phyloP scores from a whole-genome alignment of 2,113 vertebrate species.

The Sturnira hondurensis region DNA sequence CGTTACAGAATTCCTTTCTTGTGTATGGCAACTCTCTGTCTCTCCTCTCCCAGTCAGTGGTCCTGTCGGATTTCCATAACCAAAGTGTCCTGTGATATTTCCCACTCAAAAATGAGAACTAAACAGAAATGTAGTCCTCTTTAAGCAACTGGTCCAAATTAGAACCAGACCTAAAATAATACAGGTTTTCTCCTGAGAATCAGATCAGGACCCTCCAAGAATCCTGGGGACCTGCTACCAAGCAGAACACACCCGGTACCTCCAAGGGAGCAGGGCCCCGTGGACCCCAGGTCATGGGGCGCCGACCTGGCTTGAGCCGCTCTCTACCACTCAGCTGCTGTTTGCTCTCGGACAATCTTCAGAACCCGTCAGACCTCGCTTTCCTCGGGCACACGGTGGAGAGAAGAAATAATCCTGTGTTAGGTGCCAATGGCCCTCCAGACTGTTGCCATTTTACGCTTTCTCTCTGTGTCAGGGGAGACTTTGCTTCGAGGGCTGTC shows the following conservation, averaged over 20 bases:
- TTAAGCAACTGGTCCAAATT: background rate
- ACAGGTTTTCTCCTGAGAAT: background rate
- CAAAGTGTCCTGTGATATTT: background rate
- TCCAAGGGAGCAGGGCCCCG: too few species aligned
- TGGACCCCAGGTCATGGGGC: background rate
- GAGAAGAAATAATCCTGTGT: background rate
- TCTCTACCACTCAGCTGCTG: background rate
- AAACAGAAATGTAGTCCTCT: background rate
- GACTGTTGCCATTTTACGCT: background rate
- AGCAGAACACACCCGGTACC: background rate
- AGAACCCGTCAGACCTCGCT: background rate
- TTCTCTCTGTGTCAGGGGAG: background rate
- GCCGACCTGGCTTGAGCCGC: background rate
- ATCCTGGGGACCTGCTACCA: background rate
- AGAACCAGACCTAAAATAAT: background rate
- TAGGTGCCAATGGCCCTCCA: background rate
- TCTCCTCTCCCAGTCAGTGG: too few species aligned
- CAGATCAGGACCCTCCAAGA: too few species aligned
- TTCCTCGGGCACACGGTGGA: background rate
- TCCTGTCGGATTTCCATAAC: background rate
- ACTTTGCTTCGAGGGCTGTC: background rate
- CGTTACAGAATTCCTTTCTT: background rate
- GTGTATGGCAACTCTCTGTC: background rate
- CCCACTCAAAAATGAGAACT: background rate
- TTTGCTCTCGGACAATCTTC: background rate